phyloP scores from a whole-genome alignment of 2,888 invertebrate genomes.

The Thymelicus lineola region DNA sequence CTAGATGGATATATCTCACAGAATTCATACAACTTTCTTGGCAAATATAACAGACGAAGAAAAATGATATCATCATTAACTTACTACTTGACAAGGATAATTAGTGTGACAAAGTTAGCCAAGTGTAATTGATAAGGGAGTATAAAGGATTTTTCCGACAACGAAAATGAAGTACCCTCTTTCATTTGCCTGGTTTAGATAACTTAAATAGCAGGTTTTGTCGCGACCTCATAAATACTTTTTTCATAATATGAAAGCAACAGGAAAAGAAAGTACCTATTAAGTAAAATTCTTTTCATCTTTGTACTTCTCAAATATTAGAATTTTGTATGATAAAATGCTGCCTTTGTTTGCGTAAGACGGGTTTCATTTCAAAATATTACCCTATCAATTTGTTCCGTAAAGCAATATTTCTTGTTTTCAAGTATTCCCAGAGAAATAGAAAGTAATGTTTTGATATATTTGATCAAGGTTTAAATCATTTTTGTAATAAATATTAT shows the following conservation, averaged over 20 bases:
- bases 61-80: slow-evolving; percentile 19
- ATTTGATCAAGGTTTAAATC: no score
- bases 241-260: no score
- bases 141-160: neutral
- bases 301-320: slow-evolving; percentile 32
- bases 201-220: neutral
- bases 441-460: no score
- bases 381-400: no score
- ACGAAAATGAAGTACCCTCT: neutral
- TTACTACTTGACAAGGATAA: slow-evolving; percentile 23
- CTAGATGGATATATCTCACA: slow-evolving; percentile 67
- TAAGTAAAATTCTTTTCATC: slow-evolving; percentile 17
- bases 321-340: slow-evolving; percentile 35
- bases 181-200: neutral
- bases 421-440: no score
- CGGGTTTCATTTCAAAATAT: neutral
- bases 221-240: neutral
- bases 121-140: neutral
- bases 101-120: slow-evolving; percentile 9
- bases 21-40: slow-evolving; percentile 8
- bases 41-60: slow-evolving; percentile 7
- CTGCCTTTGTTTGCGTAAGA: slow-evolving; percentile 30
- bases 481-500: no score
- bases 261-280: slow-evolving; percentile 12
- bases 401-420: no score